These are phyloP conservation scores for Hirudinaria manillensis DNA, from an alignment of 2,888 invertebrate genomes.

Conservation along the genomic window DNA sequence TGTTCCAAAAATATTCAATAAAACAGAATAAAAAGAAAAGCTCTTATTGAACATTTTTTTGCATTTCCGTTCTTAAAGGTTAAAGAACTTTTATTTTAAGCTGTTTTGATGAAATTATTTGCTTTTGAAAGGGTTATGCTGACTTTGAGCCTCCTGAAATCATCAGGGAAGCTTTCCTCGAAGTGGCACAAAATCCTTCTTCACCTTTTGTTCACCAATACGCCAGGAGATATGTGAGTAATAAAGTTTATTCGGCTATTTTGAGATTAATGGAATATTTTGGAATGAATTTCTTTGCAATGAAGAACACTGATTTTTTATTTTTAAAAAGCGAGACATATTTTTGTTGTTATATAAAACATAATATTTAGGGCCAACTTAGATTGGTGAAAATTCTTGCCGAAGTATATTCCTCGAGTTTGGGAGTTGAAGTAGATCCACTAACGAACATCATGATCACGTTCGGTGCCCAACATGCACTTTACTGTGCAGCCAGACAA, in stretches of 20 bases:
- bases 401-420: conserved; percentile 74
- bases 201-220: conserved; percentile 82
- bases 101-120: too few relatives aligned
- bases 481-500: conserved; percentile 78
- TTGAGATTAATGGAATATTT: too few relatives aligned
- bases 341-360: too few relatives aligned
- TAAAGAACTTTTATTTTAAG: too few relatives aligned
- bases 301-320: too few relatives aligned
- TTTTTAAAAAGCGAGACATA: too few relatives aligned
- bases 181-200: conserved; percentile 60
- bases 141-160: conserved; percentile 76
- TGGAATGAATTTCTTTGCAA: too few relatives aligned
- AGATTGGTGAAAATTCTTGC: conserved; percentile 76
- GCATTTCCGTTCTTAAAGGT: too few relatives aligned
- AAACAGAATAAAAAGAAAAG: too few relatives aligned
- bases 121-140: conserved; percentile 68
- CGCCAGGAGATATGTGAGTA: conserved; percentile 88
- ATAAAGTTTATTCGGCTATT: too few relatives aligned
- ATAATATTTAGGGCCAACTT: conserved; percentile 84
- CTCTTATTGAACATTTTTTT: too few relatives aligned
- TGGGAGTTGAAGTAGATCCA: conserved; percentile 73
- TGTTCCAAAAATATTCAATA: too few relatives aligned
- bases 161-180: conserved; percentile 70
- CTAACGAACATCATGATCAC: conserved; percentile 80
- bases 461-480: conserved; percentile 86